phyloP scores from a whole-genome alignment of 2,113 vertebrate species.

The Sceloporus undulatus region DNA sequence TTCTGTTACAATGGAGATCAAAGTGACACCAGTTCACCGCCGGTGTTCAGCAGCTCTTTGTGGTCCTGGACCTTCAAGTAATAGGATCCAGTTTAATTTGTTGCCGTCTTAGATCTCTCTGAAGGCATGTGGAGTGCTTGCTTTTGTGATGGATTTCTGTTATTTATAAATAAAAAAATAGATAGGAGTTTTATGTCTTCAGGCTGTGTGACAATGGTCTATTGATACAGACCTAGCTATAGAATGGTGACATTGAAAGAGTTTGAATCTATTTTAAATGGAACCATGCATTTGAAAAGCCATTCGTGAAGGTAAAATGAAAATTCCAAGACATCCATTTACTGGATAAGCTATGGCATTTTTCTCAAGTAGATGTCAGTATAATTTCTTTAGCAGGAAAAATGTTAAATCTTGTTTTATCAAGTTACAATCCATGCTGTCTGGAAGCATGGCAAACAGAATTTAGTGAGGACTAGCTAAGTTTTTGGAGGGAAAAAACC shows the following conservation, averaged over 20 bases:
- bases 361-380: conserved; percentile 15
- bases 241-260: conserved; percentile 36
- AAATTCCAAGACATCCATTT: conserved; percentile 20
- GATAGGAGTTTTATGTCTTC: conserved; percentile 40
- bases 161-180: conserved; percentile 30
- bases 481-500: too few species aligned
- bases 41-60: conserved; percentile 60
- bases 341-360: not conserved
- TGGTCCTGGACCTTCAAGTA: conserved; percentile 70
- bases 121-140: conserved; percentile 46
- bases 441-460: not conserved
- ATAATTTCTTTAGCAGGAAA: conserved; percentile 3
- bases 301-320: conserved; percentile 9
- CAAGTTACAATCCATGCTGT: not conserved
- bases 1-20: conserved; percentile 74
- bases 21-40: conserved; percentile 67
- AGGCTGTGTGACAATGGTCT: conserved; percentile 18
- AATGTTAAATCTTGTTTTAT: conserved; percentile 25
- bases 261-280: conserved; percentile 45
- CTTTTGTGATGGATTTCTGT: not conserved
- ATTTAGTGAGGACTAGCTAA: not conserved
- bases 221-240: conserved; percentile 21
- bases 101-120: conserved; percentile 73
- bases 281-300: not conserved
- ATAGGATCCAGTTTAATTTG: conserved; percentile 74